Evolutionary conservation across 2,888 invertebrate species (phyloP), one percentile per base, ranked within the genome.

Genomic region (Drosophila villosipedis): DNA sequence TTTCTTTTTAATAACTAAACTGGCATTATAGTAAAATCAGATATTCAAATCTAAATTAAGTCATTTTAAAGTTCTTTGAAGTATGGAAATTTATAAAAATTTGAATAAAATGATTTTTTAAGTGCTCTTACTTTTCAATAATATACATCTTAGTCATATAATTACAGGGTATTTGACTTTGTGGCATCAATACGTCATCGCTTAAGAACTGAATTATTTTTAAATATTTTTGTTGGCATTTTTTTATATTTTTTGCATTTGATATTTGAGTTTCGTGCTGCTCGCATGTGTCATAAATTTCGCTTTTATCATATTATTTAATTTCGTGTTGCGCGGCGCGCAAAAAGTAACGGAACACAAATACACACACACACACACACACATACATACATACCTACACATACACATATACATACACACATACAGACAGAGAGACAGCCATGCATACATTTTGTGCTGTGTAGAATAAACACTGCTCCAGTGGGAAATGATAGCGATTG

Each of bases 291-390:
- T 82, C 89, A 89, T 85, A 89, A 85, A 85, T 85, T 86, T 83
- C 80, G 67, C 83, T 86, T 85, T 85, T 85, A 85, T 85, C 85
- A 89, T 85, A 89, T 85, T 85, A 89, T 85, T 85, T 89, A 89
- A 89, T 84, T 84, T 84, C 39, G 52, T 78, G 75, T 80, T 73
- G 64, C 67, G 65, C 62, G 71, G 67, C 82, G 70, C 73, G 73
- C 71, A 73, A 82, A 78, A 77, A 73, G 78, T 74, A 84, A 71
- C 76, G 71, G 75, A 60, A 63, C 60, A 75, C 52, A 72, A 53
- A 73, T n/a, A 65, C 58, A 68, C 14, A 68, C 50, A 57, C 25
- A 67, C 2, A 57, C n/a, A 35, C 33, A 53, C 14, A 22, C 30
- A 30, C 4, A 25, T 3, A 25, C 4, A 28, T 0, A 28, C 4